Evolutionary conservation across 1,140 invertebrate genomes (phyloP).

Genomic region (Aphaenogaster rudis): DNA sequence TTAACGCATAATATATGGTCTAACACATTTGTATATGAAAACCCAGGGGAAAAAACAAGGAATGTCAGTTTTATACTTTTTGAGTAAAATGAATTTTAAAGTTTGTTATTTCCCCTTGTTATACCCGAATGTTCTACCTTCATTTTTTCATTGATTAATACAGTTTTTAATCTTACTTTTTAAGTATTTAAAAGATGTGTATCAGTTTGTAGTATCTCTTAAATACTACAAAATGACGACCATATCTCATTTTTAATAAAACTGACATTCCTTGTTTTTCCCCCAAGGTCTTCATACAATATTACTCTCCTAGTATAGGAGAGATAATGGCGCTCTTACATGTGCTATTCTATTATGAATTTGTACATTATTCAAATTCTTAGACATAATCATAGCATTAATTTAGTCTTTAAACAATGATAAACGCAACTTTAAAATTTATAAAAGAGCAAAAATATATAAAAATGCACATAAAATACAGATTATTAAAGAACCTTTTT

Average conservation of each 20-base stretch:
- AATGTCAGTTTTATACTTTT: no score
- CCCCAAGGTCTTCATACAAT: background rate
- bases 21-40: slow-evolving; percentile 22
- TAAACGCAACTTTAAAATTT: slow-evolving; percentile 14
- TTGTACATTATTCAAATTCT: slow-evolving; percentile 1
- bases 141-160: no score
- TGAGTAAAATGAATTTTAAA: no score
- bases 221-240: no score
- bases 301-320: background rate
- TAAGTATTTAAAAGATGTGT: no score
- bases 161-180: no score
- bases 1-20: background rate
- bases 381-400: background rate
- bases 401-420: background rate
- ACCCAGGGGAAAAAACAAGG: no score
- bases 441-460: background rate
- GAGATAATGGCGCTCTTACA: background rate
- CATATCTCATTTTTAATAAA: no score
- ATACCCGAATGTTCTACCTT: no score
- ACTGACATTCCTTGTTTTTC: no score
- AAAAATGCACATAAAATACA: slow-evolving; percentile 27
- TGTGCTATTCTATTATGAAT: slow-evolving; percentile 8
- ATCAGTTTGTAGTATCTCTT: no score
- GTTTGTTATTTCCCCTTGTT: no score
- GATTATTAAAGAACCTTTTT: slow-evolving; percentile 2